Evolutionary conservation across 2,888 invertebrate genomes (phyloP).

Genomic region (Rhingia rostrata): DNA sequence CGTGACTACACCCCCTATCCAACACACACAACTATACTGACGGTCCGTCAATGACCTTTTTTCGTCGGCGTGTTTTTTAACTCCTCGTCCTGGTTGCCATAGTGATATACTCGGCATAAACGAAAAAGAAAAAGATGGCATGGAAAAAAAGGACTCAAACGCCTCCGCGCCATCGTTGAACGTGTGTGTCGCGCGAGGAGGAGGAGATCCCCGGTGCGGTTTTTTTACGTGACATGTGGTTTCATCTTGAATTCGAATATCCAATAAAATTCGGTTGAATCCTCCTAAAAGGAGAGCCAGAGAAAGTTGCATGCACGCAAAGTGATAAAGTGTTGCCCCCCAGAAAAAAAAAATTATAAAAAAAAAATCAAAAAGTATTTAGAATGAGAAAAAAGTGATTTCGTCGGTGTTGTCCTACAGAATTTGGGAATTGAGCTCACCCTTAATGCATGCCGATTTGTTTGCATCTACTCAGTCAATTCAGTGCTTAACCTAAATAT

Average conservation of each 20-base stretch:
- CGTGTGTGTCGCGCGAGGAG: constrained; percentile 31
- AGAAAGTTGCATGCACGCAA: constrained; percentile 69
- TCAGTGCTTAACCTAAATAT: constrained; percentile 58
- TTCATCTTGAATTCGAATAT: constrained; percentile 49
- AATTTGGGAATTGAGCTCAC: constrained; percentile 61
- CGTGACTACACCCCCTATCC: constrained; percentile 7
- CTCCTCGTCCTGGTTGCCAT: constrained; percentile 57
- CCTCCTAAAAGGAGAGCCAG: constrained; percentile 37
- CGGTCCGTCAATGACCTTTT: constrained; percentile 69
- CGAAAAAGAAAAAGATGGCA: constrained; percentile 25
- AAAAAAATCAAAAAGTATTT: constrained; percentile 54
- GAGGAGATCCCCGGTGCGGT: constrained; percentile 45
- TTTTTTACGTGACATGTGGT: constrained; percentile 70
- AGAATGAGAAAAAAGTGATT: constrained; percentile 21
- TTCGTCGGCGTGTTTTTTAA: constrained; percentile 35
- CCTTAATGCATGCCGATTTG: constrained; percentile 50
- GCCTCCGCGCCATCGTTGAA: constrained; percentile 56
- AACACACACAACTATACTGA: constrained; percentile 18
- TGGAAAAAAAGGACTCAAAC: constrained; percentile 58
- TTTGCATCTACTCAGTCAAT: constrained; percentile 36
- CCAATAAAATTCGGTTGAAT: constrained; percentile 1
- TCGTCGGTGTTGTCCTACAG: constrained; percentile 25
- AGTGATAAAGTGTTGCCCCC: constrained; percentile 59
- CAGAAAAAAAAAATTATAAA: constrained; percentile 2
- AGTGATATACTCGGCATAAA: constrained; percentile 47